phyloP scores from a whole-genome alignment of 2,888 invertebrate genomes.

The Tubulanus polymorphus region DNA sequence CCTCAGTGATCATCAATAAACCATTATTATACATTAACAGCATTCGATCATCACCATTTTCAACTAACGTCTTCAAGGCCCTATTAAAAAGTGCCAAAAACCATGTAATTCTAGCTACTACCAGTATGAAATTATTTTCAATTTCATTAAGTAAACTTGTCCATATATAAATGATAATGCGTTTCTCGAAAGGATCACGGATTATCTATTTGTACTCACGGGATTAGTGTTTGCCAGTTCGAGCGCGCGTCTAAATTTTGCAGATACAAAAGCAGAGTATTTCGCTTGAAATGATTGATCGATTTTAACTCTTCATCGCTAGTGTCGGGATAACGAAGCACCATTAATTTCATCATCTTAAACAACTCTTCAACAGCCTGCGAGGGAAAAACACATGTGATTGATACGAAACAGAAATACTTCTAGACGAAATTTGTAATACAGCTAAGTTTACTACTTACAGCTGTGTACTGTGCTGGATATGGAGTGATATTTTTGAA shows the following conservation, averaged over 20 bases:
- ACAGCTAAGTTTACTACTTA: conserved; percentile 24
- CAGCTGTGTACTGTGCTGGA: conserved; percentile 83
- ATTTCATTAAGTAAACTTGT: too few relatives aligned
- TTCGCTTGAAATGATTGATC: conserved; percentile 78
- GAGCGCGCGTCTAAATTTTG: conserved; percentile 85
- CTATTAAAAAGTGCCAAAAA: conserved; percentile 25
- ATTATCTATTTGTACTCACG: too few relatives aligned
- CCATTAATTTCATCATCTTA: conserved; percentile 83
- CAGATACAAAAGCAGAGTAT: conserved; percentile 82
- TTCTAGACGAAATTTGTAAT: too few relatives aligned
- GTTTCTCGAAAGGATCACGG: too few relatives aligned
- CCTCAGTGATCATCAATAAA: conserved; percentile 74
- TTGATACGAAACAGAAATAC: too few relatives aligned
- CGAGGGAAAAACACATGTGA: too few relatives aligned
- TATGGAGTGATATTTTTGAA: conserved; percentile 96
- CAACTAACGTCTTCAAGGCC: conserved; percentile 78
- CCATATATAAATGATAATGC: too few relatives aligned
- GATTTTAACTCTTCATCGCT: conserved; percentile 74
- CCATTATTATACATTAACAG: conserved; percentile 89
- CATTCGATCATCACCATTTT: conserved; percentile 82
- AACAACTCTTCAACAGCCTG: conserved; percentile 87
- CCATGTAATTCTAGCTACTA: too few relatives aligned
- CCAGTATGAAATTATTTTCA: too few relatives aligned
- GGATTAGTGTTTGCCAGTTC: conserved; percentile 90
- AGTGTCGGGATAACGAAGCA: conserved; percentile 75